Conservation (phyloP, 1,140 invertebrate genomes). For the Dicyema japonicum region DNA sequence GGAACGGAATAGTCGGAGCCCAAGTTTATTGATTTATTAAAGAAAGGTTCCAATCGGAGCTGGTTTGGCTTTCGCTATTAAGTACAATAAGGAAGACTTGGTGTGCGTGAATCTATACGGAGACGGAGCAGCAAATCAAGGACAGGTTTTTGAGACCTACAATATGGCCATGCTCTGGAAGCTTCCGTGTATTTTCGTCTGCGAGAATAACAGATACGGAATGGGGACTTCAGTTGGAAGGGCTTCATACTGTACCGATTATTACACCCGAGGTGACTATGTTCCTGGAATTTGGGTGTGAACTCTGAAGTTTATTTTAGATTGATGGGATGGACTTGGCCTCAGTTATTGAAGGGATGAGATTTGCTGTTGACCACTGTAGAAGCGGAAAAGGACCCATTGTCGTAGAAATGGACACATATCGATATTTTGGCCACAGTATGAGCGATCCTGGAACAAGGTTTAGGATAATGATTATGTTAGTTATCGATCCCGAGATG, state of each 20-base stretch:
- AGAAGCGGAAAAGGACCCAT: slow-evolving; percentile 49
- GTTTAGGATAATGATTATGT: too few species aligned
- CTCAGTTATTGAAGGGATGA: slow-evolving; percentile 49
- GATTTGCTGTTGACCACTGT: slow-evolving; percentile 44
- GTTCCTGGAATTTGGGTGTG: slow-evolving; percentile 51
- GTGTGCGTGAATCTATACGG: slow-evolving; percentile 60
- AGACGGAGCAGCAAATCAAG: slow-evolving; percentile 85
- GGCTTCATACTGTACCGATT: slow-evolving; percentile 48
- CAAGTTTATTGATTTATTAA: slow-evolving; percentile 29
- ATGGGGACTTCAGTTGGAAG: slow-evolving; percentile 71
- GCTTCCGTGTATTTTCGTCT: slow-evolving; percentile 61
- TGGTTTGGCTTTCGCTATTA: slow-evolving; percentile 56
- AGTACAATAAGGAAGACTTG: slow-evolving; percentile 42
- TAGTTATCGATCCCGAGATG: slow-evolving; percentile 38
- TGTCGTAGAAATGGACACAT: slow-evolving; percentile 50
- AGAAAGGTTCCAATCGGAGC: slow-evolving; percentile 52
- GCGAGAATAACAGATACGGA: slow-evolving; percentile 86
- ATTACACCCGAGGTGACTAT: slow-evolving; percentile 68
- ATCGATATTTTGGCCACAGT: slow-evolving; percentile 28
- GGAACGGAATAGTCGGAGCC: slow-evolving; percentile 90
- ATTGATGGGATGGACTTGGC: slow-evolving; percentile 88
- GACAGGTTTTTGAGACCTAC: slow-evolving; percentile 30
- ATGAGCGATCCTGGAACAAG: slow-evolving; percentile 30
- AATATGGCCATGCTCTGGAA: slow-evolving; percentile 56
- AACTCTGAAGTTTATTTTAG: too few species aligned